Evolutionary conservation across 37 sponge, comb jelly and placozoan species (phyloP).

Genomic region (Eunapius fragilis): DNA sequence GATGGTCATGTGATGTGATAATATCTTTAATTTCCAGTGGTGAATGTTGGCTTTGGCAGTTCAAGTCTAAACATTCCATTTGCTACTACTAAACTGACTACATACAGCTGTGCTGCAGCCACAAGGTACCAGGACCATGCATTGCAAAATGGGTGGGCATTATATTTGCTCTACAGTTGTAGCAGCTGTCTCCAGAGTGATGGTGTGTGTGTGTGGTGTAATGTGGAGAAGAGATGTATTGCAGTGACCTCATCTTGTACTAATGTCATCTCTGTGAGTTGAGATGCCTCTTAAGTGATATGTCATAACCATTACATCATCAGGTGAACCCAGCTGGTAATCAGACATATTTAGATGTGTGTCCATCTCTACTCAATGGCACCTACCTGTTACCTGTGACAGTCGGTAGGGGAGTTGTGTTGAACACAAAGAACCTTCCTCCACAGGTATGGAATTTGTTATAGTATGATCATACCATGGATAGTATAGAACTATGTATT

Average conservation of each 20-base stretch:
- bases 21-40: slow-evolving; percentile 13
- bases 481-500: too few relatives aligned
- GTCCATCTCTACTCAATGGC: slow-evolving; percentile 3
- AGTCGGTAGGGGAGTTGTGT: slow-evolving; percentile 4
- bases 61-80: slow-evolving; percentile 17
- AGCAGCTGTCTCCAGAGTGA: slow-evolving; percentile 34
- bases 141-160: too few relatives aligned
- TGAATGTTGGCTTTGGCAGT: slow-evolving; percentile 43
- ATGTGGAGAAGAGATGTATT: slow-evolving; percentile 34
- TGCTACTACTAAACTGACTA: slow-evolving; percentile 29
- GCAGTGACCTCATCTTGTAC: slow-evolving; percentile 21
- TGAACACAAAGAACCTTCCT: slow-evolving; percentile 46
- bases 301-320: too few relatives aligned
- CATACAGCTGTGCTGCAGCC: slow-evolving; percentile 23
- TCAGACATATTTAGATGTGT: slow-evolving; percentile 22
- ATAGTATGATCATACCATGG: too few relatives aligned
- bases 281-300: too few relatives aligned
- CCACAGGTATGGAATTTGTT: background rate
- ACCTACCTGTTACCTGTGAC: slow-evolving; percentile 39
- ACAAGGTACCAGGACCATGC: slow-evolving; percentile 5
- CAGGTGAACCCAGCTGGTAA: background rate
- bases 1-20: background rate
- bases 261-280: background rate
- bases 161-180: slow-evolving; percentile 17
- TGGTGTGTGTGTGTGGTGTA: slow-evolving; percentile 49